Conservation (phyloP, 2,888 invertebrate genomes). For the Neria commutata region DNA sequence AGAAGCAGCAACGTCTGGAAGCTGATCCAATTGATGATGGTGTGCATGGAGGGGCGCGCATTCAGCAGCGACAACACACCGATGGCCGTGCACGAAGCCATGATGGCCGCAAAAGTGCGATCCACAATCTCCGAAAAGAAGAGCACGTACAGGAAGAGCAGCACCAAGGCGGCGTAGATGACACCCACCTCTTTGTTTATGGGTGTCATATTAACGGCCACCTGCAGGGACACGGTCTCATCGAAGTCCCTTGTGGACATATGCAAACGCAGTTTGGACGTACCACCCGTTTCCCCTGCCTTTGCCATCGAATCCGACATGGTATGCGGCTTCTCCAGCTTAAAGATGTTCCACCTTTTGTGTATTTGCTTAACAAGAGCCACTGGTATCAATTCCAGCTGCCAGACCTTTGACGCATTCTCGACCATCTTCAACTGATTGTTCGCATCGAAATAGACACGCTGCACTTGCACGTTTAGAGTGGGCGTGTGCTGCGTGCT, state of each 20-base stretch:
- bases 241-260: not conserved
- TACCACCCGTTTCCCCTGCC: not conserved
- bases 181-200: not conserved
- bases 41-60: conserved; percentile 69
- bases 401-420: not conserved
- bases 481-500: not conserved
- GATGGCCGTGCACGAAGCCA: conserved; percentile 68
- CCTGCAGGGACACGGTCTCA: not conserved
- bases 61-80: conserved; percentile 71
- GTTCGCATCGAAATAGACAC: not conserved
- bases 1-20: conserved; percentile 71
- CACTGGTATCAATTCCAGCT: not conserved
- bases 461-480: not conserved
- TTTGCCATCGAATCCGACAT: not conserved
- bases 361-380: no score
- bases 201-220: no score
- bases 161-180: not conserved
- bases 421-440: not conserved
- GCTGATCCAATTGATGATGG: conserved; percentile 76
- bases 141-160: not conserved
- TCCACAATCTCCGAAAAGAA: no score
- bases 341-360: no score
- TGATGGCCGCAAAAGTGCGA: not conserved
- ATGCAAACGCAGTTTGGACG: not conserved
- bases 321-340: no score